Base-by-base conservation (phyloP, 2,797 vertebrate species). In the Pseudopleuronectes americanus region DNA sequence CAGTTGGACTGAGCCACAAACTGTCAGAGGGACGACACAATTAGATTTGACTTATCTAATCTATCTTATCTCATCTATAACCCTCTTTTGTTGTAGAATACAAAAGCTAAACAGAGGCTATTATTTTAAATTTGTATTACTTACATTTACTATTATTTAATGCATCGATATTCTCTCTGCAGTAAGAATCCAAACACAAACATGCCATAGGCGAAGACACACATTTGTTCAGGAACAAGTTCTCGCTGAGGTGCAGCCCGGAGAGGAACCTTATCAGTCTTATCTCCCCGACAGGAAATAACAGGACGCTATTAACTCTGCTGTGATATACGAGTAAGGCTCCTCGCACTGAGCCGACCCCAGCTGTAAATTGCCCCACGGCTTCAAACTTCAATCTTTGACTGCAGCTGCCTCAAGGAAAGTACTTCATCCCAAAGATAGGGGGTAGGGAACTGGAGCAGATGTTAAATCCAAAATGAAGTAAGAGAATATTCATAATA, bases 1-100 rank as follows among this genome's bases (percentile, higher is more conserved):
- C 98, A 99, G 92, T 99, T 99, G 74, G 98, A 99, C 89, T 99
- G 98, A 55, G 98, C 96, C 84, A 99, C 98, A 78, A 99, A 99
- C 98, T 99, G 89, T 2, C 58, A 60, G 22, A 41, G 16, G 4
- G n/a, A 16, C 13, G 24, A 33, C 1, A 49, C 2, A 23, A 12
- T 8, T 48, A 13, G 9, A 31, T 33, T 1, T n/a, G 19, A 53
- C 10, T 31, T 28, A 17, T 17, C 41, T 43, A 1, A 16, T 16
- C 5, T 43, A 2, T 13, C 14, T 43, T 6, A 43, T 16, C 14
- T 17, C 2, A 14, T 43, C 41, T 13, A 13, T 43, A 33, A 10
- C 31, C 8, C 31, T 33, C 31, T 33, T 33, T 8, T 31, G 31
- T 8, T 41, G 38, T 41, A 16, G 13, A 43, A 43, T 43, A 33